Evolutionary conservation across 2,113 vertebrate genomes (phyloP), one percentile per base, ranked within the genome.

Genomic region (Callipepla californica): DNA sequence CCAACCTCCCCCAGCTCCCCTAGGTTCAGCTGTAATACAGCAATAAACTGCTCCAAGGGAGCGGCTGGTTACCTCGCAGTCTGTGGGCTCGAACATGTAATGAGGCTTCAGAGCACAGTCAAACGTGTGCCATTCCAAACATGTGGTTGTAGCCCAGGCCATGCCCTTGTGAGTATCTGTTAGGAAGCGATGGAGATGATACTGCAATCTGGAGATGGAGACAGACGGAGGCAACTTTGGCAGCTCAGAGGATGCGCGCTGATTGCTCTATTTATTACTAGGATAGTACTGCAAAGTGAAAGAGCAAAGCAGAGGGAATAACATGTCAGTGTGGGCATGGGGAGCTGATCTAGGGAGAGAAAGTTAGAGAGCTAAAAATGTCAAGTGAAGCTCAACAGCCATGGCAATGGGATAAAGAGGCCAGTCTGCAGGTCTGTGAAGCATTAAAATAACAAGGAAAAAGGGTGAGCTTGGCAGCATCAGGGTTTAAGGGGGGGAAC

Each of bases 341-440:
- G 61, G 62, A 58, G 62, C 62, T 88, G 87, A 88, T 91, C 73
- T 84, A 55, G 69, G 36, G 57, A 84, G 85, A 86, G 40, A 48
- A 91, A 86, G 58, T 84, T 70, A 92, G 70, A 70, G 62, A 74
- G 44, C 72, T 92, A 65, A 83, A 95, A 91, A 85, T 88, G 81
- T 94, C 91, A 83, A 65, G 72, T 61, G 78, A 87, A 85, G 59
- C 57, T 70, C 87, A 79, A 89, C 85, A 92, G 89, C 85, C 91
- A 85, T 89, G 75, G 75, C 89, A 89, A 67, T 93, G 87, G 89
- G 89, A 91, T 92, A 83, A 93, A 87, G 82, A 87, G 91, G 76
- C 91, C 78, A 85, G 84, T 77, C 91, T 94, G 73, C 90, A 81
- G 90, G 92, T 83, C 90, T 94, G 26, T 72, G 93, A 90, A 94